Conservation (phyloP, 2,113 vertebrate species). For the Esox niger region DNA sequence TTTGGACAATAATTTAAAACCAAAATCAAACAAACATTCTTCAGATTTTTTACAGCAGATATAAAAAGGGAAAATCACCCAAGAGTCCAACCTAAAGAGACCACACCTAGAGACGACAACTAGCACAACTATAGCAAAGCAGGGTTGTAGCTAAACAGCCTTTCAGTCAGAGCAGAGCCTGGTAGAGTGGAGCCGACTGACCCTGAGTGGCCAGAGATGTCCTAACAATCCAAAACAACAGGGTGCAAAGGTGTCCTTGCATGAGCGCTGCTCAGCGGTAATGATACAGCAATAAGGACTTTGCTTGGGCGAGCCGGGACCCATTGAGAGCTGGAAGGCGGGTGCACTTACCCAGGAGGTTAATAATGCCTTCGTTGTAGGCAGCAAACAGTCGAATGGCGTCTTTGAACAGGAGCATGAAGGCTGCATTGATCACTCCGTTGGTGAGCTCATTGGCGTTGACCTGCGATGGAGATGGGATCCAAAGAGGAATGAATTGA, state of each 20-base stretch:
- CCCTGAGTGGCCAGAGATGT: background rate
- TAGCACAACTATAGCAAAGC: background rate
- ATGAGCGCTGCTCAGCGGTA: background rate
- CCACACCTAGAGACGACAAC: background rate
- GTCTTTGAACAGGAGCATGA: conserved; percentile 98
- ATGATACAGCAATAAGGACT: background rate
- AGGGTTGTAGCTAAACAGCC: background rate
- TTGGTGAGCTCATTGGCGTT: conserved; percentile 97
- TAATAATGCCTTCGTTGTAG: conserved; percentile 97
- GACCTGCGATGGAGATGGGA: conserved; percentile 72
- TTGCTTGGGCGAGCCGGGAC: background rate
- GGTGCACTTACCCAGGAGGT: conserved; percentile 84
- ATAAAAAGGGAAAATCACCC: background rate
- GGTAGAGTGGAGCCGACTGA: background rate
- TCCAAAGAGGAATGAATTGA: background rate
- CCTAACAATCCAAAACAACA: background rate
- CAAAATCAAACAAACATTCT: background rate
- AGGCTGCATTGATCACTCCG: conserved; percentile 94
- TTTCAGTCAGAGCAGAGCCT: background rate
- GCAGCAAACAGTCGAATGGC: conserved; percentile 94
- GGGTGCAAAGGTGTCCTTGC: conserved; percentile 1
- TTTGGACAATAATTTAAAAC: background rate
- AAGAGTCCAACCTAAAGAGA: background rate
- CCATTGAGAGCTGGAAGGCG: too few relatives aligned
- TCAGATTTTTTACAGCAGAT: background rate